Evolutionary conservation across 1,140 invertebrate species (phyloP).

Genomic region (Varroa destructor): DNA sequence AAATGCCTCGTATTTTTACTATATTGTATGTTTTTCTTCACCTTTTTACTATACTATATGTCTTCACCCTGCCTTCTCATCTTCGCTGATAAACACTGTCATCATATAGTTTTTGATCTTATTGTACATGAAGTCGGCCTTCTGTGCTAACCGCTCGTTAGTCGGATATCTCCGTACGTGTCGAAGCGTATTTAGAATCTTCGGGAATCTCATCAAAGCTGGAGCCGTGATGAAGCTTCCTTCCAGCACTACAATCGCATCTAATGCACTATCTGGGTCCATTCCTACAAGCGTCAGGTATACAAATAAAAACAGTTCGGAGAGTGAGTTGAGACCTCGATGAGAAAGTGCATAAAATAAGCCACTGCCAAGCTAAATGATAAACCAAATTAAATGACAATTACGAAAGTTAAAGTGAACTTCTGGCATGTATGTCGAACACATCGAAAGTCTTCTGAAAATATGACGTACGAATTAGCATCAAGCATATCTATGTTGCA

Average conservation of each 20-base stretch:
- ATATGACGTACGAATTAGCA: too few relatives aligned
- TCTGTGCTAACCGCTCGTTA: slow-evolving; percentile 1
- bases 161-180: slow-evolving; percentile 20
- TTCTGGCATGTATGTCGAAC: background rate
- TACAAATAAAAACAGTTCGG: too few relatives aligned
- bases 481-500: background rate
- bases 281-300: background rate
- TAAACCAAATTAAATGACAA: background rate
- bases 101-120: slow-evolving; percentile 26
- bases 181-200: background rate
- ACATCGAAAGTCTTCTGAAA: background rate
- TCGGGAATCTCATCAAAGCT: slow-evolving; percentile 13
- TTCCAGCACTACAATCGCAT: slow-evolving; percentile 17
- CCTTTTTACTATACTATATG: too few relatives aligned
- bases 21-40: too few relatives aligned
- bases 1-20: too few relatives aligned
- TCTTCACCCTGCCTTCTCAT: background rate
- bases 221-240: slow-evolving; percentile 15
- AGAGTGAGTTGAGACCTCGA: too few relatives aligned
- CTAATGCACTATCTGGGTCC: slow-evolving; percentile 5
- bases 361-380: background rate
- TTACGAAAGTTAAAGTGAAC: background rate
- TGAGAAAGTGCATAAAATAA: background rate
- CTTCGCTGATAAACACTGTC: slow-evolving; percentile 21
- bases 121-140: slow-evolving; percentile 26